Conservation (phyloP, 1,140 invertebrate genomes). For the Hyles euphorbiae region DNA sequence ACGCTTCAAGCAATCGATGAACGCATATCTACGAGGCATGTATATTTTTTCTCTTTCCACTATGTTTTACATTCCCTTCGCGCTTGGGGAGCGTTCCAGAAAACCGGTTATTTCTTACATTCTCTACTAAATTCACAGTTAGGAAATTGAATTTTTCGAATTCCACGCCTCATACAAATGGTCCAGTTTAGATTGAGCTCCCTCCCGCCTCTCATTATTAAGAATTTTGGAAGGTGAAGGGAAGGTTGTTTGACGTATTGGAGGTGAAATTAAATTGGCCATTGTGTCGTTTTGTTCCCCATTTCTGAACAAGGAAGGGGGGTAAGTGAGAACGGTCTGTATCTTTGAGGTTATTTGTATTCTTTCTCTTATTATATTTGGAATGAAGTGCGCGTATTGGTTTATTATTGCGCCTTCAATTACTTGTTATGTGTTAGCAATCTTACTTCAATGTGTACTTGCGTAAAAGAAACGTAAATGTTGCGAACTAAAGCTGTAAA, state of each 20-base stretch:
- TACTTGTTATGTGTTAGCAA: no score
- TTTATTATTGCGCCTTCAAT: neutral
- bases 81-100: slow-evolving; percentile 40
- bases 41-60: slow-evolving; percentile 21
- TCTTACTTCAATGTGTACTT: no score
- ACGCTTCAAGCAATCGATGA: neutral
- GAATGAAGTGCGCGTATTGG: neutral
- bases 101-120: slow-evolving; percentile 61
- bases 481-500: no score
- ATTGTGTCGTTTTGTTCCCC: slow-evolving; percentile 30
- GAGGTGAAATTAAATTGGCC: slow-evolving; percentile 26
- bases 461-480: no score
- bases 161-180: slow-evolving; percentile 37
- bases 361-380: neutral
- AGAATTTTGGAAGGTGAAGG: slow-evolving; percentile 3
- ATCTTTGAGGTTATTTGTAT: slow-evolving; percentile 14
- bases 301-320: slow-evolving; percentile 17
- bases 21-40: neutral
- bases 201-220: slow-evolving; percentile 12
- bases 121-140: slow-evolving; percentile 62
- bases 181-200: slow-evolving; percentile 31
- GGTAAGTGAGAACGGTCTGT: slow-evolving; percentile 28
- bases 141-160: slow-evolving; percentile 68
- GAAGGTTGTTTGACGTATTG: slow-evolving; percentile 14
- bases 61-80: slow-evolving; percentile 60